Base-by-base conservation (phyloP, 2,888 invertebrate genomes). In the Cerastis leucographa region DNA sequence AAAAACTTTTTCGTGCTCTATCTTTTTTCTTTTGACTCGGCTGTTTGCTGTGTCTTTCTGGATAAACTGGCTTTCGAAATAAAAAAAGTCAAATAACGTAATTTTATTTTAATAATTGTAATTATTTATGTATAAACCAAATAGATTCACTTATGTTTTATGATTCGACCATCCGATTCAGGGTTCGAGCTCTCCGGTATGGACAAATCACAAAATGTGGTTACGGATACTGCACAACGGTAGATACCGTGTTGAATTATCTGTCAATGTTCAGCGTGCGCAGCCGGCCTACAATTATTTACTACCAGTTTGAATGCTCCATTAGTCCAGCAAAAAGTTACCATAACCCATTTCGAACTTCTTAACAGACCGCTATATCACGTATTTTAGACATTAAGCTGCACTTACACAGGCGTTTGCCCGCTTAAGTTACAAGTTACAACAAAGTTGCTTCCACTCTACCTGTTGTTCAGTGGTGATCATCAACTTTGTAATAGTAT, bases 401-500 rank as follows among this genome's bases (percentile, higher is more conserved):
- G 29, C 22, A 56, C 40, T 76, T 66, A 65, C 65, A 65, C 61
- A 22, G 44, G 14, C 17, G 42, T 61, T 71, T 42, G 35, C n/a
- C 29, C 42, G 7, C 35, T 66, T 54, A 76, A 76, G 59, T 76
- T 69, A 46, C 44, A 59, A 71, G 46, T 81, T 70, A 71, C 29
- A 68, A 64, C 65, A 29, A 77, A 72, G 69, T 83, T 67, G 12
- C 19, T 54, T 56, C 44, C 35, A 35, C 71, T 69, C 9, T 71
- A 81, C 78, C 81, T 81, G 73, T 78, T 67, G 54, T 70, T 42
- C 61, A 51, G 62, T 51, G 61, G 49, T 65, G 83, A 51, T 82
- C 81, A 73, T 78, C 73, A 77, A 78, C 78, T 78, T 83, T 68
- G 70, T 73, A 83, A 83, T 81, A 72, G 70, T 78, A 73, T 83